Conservation (phyloP, 2,888 invertebrate genomes). For the Panzeria rudis region DNA sequence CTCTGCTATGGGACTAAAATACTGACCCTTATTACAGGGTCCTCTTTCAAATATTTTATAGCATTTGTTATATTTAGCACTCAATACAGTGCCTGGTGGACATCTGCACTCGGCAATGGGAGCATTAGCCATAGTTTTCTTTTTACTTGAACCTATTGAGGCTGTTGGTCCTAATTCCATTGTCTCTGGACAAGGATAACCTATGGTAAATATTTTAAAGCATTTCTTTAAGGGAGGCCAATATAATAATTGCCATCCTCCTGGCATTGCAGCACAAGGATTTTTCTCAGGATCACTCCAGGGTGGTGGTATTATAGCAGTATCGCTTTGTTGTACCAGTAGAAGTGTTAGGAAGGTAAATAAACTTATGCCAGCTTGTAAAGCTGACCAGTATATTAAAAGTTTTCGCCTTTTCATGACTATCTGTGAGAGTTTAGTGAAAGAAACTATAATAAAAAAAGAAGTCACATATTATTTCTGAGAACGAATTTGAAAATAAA, state of each 20-base stretch:
- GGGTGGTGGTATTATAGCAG: slow-evolving; percentile 90
- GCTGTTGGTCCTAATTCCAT: slow-evolving; percentile 90
- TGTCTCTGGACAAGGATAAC: slow-evolving; percentile 92
- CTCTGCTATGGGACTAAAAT: slow-evolving; percentile 88
- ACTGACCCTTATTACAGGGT: slow-evolving; percentile 89
- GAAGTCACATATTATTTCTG: no score
- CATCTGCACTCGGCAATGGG: slow-evolving; percentile 92
- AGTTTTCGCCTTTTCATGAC: slow-evolving; percentile 79
- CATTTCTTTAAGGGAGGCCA: slow-evolving; percentile 93
- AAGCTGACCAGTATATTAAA: slow-evolving; percentile 76
- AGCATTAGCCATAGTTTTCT: slow-evolving; percentile 84
- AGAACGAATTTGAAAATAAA: no score
- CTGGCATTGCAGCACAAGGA: slow-evolving; percentile 91
- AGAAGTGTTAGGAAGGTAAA: slow-evolving; percentile 76
- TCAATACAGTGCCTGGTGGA: slow-evolving; percentile 91
- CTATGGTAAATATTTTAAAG: slow-evolving; percentile 93
- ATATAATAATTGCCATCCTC: slow-evolving; percentile 93
- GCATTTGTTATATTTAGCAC: slow-evolving; percentile 88
- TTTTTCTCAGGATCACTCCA: slow-evolving; percentile 93
- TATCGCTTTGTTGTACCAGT: slow-evolving; percentile 73
- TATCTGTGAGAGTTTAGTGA: not conserved
- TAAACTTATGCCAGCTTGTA: slow-evolving; percentile 77
- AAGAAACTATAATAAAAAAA: not conserved
- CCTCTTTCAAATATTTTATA: slow-evolving; percentile 90
- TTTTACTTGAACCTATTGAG: slow-evolving; percentile 74